Percentiles rank a stretch among this genome's conserved stretches.
These are phyloP conservation scores for Heliconius sara DNA, from an alignment of 2,888 invertebrate genomes.

Conservation along the genomic window DNA sequence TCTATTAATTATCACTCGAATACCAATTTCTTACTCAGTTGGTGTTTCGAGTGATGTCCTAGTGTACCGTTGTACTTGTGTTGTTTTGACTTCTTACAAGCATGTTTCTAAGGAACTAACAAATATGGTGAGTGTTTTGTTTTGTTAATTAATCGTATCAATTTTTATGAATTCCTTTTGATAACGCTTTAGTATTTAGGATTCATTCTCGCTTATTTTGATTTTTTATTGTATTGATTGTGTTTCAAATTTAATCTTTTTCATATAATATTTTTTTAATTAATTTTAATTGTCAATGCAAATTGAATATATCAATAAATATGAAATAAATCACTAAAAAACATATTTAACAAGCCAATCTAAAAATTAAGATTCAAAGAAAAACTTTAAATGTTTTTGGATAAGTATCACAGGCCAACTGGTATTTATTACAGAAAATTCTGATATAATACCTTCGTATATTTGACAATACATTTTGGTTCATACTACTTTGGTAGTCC, in stretches of 20 bases:
- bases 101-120: slow-evolving; percentile 17
- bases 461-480: no score
- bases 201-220: background rate
- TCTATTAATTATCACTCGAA: slow-evolving; percentile 49
- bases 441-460: no score
- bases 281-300: background rate
- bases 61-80: slow-evolving; percentile 18
- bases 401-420: background rate
- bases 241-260: background rate
- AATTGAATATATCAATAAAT: background rate
- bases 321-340: background rate
- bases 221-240: background rate
- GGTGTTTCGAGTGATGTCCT: background rate
- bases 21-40: slow-evolving; percentile 16
- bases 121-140: slow-evolving; percentile 9
- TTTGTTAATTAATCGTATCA: slow-evolving; percentile 4
- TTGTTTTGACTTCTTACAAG: slow-evolving; percentile 15
- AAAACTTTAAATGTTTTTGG: background rate
- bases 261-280: background rate
- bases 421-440: no score
- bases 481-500: no score
- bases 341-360: background rate
- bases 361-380: background rate
- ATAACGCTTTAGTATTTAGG: background rate
- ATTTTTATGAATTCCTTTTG: background rate